Evolutionary conservation across 2,113 vertebrate species (phyloP).

Genomic region (Oreotrochilus melanogaster): DNA sequence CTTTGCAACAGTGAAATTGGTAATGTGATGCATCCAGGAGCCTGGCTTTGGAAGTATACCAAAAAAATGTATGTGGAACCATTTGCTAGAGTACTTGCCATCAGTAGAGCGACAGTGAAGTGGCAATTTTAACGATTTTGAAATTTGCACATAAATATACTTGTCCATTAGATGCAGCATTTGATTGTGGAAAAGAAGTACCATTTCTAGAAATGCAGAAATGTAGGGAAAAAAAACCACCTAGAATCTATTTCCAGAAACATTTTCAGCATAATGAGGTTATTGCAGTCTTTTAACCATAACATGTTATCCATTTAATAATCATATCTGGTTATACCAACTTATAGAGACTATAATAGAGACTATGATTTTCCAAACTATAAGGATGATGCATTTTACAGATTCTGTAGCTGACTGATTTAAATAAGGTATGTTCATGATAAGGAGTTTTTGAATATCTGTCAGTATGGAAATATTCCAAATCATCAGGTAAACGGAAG

Average conservation of each 20-base stretch:
- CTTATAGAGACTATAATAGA: neutral
- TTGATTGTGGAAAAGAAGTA: neutral
- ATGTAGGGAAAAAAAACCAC: neutral
- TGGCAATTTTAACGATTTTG: neutral
- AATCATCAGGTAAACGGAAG: constrained; percentile 33
- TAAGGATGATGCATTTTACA: constrained; percentile 43
- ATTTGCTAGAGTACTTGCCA: neutral
- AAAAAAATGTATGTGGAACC: neutral
- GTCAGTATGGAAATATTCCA: constrained; percentile 15
- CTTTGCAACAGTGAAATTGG: neutral
- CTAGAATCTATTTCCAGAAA: neutral
- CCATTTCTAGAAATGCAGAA: neutral
- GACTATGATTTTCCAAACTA: constrained; percentile 29
- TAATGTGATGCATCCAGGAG: neutral
- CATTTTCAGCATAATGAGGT: constrained; percentile 16
- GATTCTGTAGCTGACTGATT: constrained; percentile 39
- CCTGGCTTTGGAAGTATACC: neutral
- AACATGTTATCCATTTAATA: constrained; percentile 20
- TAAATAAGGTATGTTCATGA: constrained; percentile 9
- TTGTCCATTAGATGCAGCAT: neutral
- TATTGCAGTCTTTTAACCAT: constrained; percentile 25
- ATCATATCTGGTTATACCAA: neutral
- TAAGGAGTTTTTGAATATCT: constrained; percentile 24
- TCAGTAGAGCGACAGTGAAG: neutral
- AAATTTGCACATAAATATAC: constrained; percentile 35